These are phyloP conservation scores for Chloroceryle inda DNA, from an alignment of 2,797 vertebrate genomes.

Conservation along the genomic window DNA sequence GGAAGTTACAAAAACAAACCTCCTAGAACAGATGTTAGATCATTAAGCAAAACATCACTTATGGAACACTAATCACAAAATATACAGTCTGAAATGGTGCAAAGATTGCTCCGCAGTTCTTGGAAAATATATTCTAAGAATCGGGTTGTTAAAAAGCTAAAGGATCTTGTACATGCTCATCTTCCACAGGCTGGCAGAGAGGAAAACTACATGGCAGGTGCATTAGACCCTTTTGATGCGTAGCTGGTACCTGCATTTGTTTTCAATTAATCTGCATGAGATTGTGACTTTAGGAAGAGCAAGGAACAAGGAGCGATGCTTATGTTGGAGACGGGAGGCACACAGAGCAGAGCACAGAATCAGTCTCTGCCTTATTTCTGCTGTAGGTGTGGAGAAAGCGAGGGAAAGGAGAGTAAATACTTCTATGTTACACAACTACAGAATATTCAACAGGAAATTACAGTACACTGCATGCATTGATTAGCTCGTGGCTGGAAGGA, in stretches of 20 bases:
- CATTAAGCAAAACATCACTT: constrained; percentile 75
- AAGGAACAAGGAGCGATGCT: background rate
- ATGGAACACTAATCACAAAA: constrained; percentile 74
- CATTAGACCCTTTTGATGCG: background rate
- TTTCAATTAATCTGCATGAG: constrained; percentile 22
- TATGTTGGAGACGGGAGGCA: background rate
- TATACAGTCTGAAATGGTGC: constrained; percentile 59
- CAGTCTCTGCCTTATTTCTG: background rate
- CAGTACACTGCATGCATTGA: rapidly evolving
- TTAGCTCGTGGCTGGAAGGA: background rate
- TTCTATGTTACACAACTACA: rapidly evolving
- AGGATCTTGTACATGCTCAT: background rate
- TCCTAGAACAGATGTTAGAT: constrained; percentile 76
- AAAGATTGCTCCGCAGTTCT: constrained; percentile 8
- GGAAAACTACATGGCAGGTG: constrained; percentile 24
- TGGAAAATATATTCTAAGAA: constrained; percentile 54
- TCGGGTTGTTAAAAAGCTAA: constrained; percentile 14
- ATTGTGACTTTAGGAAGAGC: background rate
- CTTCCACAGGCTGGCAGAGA: constrained; percentile 1
- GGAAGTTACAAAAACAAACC: constrained; percentile 72
- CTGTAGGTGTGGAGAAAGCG: background rate
- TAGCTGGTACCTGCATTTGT: constrained; percentile 20
- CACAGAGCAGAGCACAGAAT: background rate
- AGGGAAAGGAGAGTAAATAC: background rate
- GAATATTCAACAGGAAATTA: background rate